These are phyloP conservation scores for Leptinotarsa haldemani DNA, from an alignment of 2,888 invertebrate species.

Conservation along the genomic window DNA sequence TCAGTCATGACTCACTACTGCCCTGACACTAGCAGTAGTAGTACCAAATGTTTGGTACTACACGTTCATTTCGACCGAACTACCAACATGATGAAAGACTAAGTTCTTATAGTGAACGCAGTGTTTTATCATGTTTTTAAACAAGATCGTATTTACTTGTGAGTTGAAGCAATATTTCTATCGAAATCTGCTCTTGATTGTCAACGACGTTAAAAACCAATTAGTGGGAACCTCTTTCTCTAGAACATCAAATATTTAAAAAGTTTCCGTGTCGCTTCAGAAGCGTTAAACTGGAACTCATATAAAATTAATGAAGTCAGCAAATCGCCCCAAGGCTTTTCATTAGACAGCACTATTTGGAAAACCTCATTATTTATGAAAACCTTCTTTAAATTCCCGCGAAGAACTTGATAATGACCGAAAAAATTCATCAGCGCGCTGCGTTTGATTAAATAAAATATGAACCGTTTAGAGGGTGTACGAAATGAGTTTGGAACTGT, in stretches of 20 bases:
- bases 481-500: constrained; percentile 19
- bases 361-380: constrained; percentile 39
- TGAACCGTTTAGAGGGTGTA: constrained; percentile 27
- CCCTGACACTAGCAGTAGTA: no score
- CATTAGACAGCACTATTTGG: constrained; percentile 35
- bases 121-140: no score
- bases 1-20: no score
- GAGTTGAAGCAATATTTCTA: not conserved
- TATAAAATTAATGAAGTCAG: constrained; percentile 22
- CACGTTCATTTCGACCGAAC: no score
- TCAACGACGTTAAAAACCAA: constrained; percentile 13
- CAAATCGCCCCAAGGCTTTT: constrained; percentile 31
- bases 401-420: constrained; percentile 35
- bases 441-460: constrained; percentile 40
- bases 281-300: constrained; percentile 20
- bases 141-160: no score
- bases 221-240: constrained; percentile 10
- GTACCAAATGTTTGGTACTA: no score
- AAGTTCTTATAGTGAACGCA: no score
- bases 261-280: constrained; percentile 8
- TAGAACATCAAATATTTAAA: constrained; percentile 4
- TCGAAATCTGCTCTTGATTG: not conserved
- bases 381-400: constrained; percentile 35
- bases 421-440: constrained; percentile 30
- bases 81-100: no score